Evolutionary conservation across 1,140 invertebrate genomes (phyloP), one percentile per base, ranked within the genome.

Genomic region (Cydia splendana): DNA sequence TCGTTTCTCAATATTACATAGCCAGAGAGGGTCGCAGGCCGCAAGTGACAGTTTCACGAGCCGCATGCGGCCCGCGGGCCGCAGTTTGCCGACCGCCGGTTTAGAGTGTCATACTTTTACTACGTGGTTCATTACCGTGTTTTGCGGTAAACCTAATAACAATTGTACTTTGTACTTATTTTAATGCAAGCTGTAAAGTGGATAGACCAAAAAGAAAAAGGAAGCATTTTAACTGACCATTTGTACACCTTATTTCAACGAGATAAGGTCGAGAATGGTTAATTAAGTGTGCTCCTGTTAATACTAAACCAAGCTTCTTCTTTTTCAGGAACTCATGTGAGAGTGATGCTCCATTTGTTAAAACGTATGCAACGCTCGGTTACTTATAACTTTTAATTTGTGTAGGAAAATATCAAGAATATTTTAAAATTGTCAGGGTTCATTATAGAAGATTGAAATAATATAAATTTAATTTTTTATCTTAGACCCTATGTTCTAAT

Each of bases 311-410:
- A 82, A 86, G 90, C 81, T 81, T 88, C 87, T 79, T 92, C 83
- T 94, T 91, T 95, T 95, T 83, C 95, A 97, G 96, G 93, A 97
- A 96, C 94, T 96, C 95, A 91, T 97, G 96, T 93, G 96, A 95
- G 94, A 95, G 96, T 94, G 96, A 97, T 91, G 95, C 96, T 89
- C 96, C 96, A 87, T 98, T 97, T 95, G 96, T 97, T 93, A 98
- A 98, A 95, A 98, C 97, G 86, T 98, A 98, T 91, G 96, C 97
- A 85, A 97, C 97, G 78, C 95, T 97, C 90, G 97, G 97, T 93
- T 97, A 98, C 91, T 96, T 98, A 94, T 98, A 97, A 96, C 34
- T 71, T 93, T 93, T 89, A 74, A 73, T 67, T 76, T 74, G 80
- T 84, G 87, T 91, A 91, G 91, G 81, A 78, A 81, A 87, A 87